These are phyloP conservation scores for Anoncus sp. DNA, from an alignment of 2,888 invertebrate species.

Conservation along the genomic window DNA sequence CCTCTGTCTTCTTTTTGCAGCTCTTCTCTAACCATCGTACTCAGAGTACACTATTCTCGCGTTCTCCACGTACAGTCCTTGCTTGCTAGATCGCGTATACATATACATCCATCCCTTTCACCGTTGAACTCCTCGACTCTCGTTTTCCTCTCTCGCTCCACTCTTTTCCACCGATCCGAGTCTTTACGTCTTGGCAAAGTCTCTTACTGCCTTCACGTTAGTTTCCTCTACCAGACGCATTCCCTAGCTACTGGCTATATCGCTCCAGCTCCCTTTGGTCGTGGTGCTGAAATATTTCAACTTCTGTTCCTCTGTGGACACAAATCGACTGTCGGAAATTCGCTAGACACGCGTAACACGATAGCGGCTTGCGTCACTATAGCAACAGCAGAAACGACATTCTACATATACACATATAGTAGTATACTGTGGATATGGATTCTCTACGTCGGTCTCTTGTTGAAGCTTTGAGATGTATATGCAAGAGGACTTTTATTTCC, in stretches of 20 bases:
- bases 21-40: conserved; percentile 31
- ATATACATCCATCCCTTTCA: not conserved
- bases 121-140: too few relatives aligned
- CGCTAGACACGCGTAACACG: conserved; percentile 41
- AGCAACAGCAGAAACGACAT: conserved; percentile 29
- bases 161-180: conserved; percentile 56
- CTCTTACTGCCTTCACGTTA: conserved; percentile 64
- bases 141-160: conserved; percentile 4
- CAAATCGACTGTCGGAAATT: conserved; percentile 46
- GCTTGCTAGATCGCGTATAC: conserved; percentile 9
- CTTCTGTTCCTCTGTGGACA: conserved; percentile 10
- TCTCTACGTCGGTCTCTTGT: conserved; percentile 10
- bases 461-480: not conserved
- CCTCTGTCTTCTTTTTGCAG: conserved; percentile 33
- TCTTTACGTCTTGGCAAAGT: conserved; percentile 69
- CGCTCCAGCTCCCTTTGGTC: conserved; percentile 61
- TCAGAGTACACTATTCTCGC: conserved; percentile 30
- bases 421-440: conserved; percentile 4
- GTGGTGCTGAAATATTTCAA: conserved; percentile 10
- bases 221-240: conserved; percentile 59
- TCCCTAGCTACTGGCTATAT: conserved; percentile 59
- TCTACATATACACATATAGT: conserved; percentile 32
- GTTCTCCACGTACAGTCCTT: conserved; percentile 37
- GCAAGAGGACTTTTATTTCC: conserved; percentile 20
- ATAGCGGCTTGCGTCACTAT: conserved; percentile 48